Evolutionary conservation across 1,140 invertebrate species (phyloP).

Genomic region (Ceratina calcarata): DNA sequence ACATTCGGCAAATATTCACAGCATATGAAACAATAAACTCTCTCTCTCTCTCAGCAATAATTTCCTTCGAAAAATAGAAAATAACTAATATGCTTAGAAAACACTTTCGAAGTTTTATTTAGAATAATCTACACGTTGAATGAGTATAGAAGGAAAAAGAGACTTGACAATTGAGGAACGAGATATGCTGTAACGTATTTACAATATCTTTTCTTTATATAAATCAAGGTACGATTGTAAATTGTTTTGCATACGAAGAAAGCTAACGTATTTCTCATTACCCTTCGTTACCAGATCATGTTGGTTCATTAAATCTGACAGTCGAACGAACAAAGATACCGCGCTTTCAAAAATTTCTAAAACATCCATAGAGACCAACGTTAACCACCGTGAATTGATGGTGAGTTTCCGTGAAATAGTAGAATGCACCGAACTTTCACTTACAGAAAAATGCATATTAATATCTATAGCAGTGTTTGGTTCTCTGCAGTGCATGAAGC

Average conservation of each 20-base stretch:
- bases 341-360: neutral
- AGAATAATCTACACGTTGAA: constrained; percentile 24
- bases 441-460: constrained; percentile 38
- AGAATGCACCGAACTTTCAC: constrained; percentile 21
- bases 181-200: constrained; percentile 57
- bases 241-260: constrained; percentile 47
- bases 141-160: constrained; percentile 25
- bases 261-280: constrained; percentile 32
- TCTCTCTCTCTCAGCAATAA: constrained; percentile 22
- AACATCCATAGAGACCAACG: constrained; percentile 4
- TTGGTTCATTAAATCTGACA: constrained; percentile 26
- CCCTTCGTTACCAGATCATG: constrained; percentile 16
- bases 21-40: constrained; percentile 36
- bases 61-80: constrained; percentile 21
- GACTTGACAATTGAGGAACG: constrained; percentile 58
- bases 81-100: constrained; percentile 25
- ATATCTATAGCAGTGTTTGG: constrained; percentile 6
- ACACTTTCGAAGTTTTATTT: constrained; percentile 36
- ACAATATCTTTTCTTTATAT: constrained; percentile 55
- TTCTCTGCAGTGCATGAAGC: constrained; percentile 28
- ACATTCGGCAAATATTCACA: constrained; percentile 9
- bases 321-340: constrained; percentile 16
- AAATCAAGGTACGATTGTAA: constrained; percentile 58
- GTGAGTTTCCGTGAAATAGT: constrained; percentile 6
- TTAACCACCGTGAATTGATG: neutral